Evolutionary conservation across 2,888 invertebrate genomes (phyloP).

Genomic region (Papilio demoleus): DNA sequence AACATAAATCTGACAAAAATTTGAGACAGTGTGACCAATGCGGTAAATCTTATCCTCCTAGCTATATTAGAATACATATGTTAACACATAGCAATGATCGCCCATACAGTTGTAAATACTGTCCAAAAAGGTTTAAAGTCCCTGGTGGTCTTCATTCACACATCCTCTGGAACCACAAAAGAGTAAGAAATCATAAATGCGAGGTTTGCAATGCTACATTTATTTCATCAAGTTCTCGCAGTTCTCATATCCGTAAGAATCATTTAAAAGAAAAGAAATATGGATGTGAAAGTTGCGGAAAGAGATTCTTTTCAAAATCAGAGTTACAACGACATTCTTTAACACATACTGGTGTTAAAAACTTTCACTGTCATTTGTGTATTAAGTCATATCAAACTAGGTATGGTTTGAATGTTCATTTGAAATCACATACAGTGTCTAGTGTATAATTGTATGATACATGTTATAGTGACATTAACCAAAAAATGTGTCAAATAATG

Average conservation of each 20-base stretch:
- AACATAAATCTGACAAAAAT: constrained; percentile 58
- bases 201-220: constrained; percentile 78
- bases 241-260: constrained; percentile 75
- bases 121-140: constrained; percentile 79
- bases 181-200: constrained; percentile 76
- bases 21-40: constrained; percentile 77
- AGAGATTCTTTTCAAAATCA: constrained; percentile 76
- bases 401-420: constrained; percentile 77
- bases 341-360: constrained; percentile 78
- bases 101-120: constrained; percentile 74
- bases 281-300: constrained; percentile 74
- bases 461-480: neutral
- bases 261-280: constrained; percentile 79
- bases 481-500: too few species aligned
- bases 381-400: constrained; percentile 79
- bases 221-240: constrained; percentile 74
- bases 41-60: constrained; percentile 78
- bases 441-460: neutral
- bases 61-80: constrained; percentile 78
- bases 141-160: constrained; percentile 76
- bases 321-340: constrained; percentile 74
- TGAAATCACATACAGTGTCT: constrained; percentile 66
- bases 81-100: constrained; percentile 71
- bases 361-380: constrained; percentile 77
- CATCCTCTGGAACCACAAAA: constrained; percentile 76